These are phyloP conservation scores for Sterrhoptilus dennistouni DNA, from an alignment of 2,113 vertebrate genomes.

Conservation along the genomic window DNA sequence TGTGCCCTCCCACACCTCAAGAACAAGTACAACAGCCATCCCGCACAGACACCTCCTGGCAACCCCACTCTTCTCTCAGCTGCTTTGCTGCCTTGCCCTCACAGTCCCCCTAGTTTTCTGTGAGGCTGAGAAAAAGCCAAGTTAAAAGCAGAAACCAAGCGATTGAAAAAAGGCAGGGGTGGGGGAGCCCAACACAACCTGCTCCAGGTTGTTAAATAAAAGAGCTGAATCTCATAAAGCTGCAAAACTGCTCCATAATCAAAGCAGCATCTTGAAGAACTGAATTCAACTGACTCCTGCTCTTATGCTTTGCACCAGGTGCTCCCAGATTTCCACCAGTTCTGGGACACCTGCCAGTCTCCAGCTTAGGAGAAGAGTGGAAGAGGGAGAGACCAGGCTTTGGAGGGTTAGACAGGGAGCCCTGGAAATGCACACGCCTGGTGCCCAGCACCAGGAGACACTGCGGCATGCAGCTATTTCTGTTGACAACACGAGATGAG, in stretches of 20 bases:
- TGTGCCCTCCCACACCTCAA: not conserved
- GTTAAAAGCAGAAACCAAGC: not conserved
- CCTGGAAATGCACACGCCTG: not conserved
- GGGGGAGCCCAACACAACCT: not conserved
- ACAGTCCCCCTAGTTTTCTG: not conserved
- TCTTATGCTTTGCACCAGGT: not conserved
- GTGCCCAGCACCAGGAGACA: conserved; percentile 12
- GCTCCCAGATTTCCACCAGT: not conserved
- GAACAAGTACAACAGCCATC: not conserved
- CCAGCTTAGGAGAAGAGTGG: not conserved
- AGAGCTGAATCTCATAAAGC: not conserved
- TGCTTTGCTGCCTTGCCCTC: not conserved
- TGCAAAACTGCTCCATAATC: not conserved
- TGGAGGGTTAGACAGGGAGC: not conserved
- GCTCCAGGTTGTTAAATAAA: not conserved
- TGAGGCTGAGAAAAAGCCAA: not conserved
- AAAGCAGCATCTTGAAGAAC: not conserved
- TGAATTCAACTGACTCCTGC: not conserved
- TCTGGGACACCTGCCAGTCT: not conserved
- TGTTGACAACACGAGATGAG: conserved; percentile 61
- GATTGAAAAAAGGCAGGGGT: not conserved
- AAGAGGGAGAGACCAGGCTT: not conserved
- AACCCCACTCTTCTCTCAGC: not conserved
- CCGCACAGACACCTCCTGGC: not conserved
- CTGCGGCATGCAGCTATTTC: conserved; percentile 25